These are phyloP conservation scores for Alauda arvensis DNA, from an alignment of 2,797 vertebrate genomes.

Conservation along the genomic window DNA sequence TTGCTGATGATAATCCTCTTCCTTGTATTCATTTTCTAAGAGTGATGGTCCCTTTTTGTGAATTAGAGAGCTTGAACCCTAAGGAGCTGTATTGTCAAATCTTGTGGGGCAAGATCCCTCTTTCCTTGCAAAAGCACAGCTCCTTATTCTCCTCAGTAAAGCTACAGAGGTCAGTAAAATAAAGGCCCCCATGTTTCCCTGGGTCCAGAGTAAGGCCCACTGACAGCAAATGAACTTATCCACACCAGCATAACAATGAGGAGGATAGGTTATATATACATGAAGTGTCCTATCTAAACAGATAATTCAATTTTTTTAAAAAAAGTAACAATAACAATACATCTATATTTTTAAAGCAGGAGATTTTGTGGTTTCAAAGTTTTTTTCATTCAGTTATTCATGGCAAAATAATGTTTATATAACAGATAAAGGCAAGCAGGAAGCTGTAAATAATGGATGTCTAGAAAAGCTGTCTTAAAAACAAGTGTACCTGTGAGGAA, in stretches of 20 bases:
- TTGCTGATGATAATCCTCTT: not conserved
- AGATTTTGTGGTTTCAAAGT: not conserved
- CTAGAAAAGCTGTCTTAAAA: constrained; percentile 24
- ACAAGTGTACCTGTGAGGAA: constrained; percentile 26
- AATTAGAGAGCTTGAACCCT: not conserved
- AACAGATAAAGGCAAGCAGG: not conserved
- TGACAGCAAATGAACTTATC: not conserved
- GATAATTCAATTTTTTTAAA: not conserved
- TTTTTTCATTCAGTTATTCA: not conserved
- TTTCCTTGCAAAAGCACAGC: not conserved
- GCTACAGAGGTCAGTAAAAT: not conserved
- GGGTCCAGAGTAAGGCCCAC: not conserved
- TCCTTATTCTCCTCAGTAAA: not conserved
- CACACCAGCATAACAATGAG: not conserved
- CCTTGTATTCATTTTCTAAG: not conserved
- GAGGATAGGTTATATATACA: not conserved
- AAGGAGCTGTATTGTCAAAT: not conserved
- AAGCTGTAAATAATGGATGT: not conserved
- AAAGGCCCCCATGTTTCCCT: not conserved
- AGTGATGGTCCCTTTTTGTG: not conserved
- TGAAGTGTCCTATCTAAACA: not conserved
- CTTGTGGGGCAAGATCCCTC: not conserved
- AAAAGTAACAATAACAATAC: not conserved
- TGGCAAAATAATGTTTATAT: not conserved
- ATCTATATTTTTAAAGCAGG: not conserved